Evolutionary conservation across 2,888 invertebrate genomes (phyloP), one percentile per base, ranked within the genome.

Genomic region (Boloria euphrosyne): DNA sequence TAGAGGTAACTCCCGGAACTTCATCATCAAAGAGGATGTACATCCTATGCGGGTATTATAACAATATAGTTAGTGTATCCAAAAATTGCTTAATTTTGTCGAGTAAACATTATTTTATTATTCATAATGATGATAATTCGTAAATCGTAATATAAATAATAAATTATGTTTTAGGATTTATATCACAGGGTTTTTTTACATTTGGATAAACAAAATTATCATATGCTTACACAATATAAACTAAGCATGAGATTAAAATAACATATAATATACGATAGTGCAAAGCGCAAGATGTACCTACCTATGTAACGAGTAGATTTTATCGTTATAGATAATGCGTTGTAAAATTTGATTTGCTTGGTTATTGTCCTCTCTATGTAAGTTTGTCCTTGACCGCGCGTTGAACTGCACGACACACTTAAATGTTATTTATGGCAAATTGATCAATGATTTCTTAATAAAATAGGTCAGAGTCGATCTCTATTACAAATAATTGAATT

Each of bases 1-100:
- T 49, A 58, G 54, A 22, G 22, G 43, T n/a, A 16, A 22, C 51
- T 54, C 46, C 67, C 67, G 69, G 69, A 69, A 67, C 67, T 59
- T 52, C 13, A 53, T 50, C 61, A 49, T 62, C 47, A 66, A 70
- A 62, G 69, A 73, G 77, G 74, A 75, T 69, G 73, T 60, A 61
- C 71, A 70, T 77, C 76, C 75, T 73, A 77, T 77, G 78, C 78
- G 77, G 78, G 77, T 61, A 58, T 66, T 50, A 57, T 10, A 38
- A 38, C 31, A 38, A 38, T 38, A 38, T 10, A 38, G 31, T 31
- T 6, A 7, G 31, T 10, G 31, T 38, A 38, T 38, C 31, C 2
- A 38, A 38, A 38, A 38, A 38, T 7, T 38, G 10, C 3, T 38
- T 38, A 10, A 2, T 10, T 38, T 38, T 38, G 31, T 38, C 31